Base-by-base conservation (phyloP, 2,888 invertebrate species). In the Heliconius erato region DNA sequence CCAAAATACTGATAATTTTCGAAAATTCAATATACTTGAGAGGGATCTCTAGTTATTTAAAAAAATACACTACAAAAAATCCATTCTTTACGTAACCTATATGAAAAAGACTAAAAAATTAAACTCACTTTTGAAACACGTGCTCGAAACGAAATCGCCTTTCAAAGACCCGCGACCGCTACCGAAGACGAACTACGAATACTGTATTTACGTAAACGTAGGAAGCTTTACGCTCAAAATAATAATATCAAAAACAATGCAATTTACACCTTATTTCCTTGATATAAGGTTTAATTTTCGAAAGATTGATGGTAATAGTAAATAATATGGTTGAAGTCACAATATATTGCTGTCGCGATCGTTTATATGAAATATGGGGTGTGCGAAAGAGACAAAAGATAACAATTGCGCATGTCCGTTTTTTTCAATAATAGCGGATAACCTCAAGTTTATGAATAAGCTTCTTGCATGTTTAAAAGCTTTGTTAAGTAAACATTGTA, bases 161-260 rank as follows among this genome's bases (percentile, higher is more conserved):
- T 49, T 35, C 54, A 74, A 83, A 68, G 80, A 68, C 69, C 54
- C 32, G 72, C 85, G 74, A 82, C 79, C 82, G 35, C 80, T 44
- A 32, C 83, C 83, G 80, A 77, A 63, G 82, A 71, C 82, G 71
- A 85, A 81, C 81, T 79, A 88, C 90, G 89, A 90, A 89, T 89
- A 90, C 90, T 83, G 85, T 89, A 89, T 89, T 89, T 89, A 88
- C 88, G 84, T 86, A 86, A 88, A 87, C 86, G 86, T 86, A 85
- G 83, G 88, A 90, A 93, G 90, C 91, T 91, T 91, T 91, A 85
- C 89, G 88, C 88, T 88, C 88, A 92, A 92, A 93, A 91, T 92
- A 92, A 91, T 91, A 88, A 90, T 85, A 44, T 67, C 72, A 80
- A 28, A 26, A 69, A 74, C 88, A 90, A 87, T 86, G 85, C 78